Evolutionary conservation across 1,140 invertebrate species (phyloP), one percentile per base, ranked within the genome.

Genomic region (Neodiprion lecontei): DNA sequence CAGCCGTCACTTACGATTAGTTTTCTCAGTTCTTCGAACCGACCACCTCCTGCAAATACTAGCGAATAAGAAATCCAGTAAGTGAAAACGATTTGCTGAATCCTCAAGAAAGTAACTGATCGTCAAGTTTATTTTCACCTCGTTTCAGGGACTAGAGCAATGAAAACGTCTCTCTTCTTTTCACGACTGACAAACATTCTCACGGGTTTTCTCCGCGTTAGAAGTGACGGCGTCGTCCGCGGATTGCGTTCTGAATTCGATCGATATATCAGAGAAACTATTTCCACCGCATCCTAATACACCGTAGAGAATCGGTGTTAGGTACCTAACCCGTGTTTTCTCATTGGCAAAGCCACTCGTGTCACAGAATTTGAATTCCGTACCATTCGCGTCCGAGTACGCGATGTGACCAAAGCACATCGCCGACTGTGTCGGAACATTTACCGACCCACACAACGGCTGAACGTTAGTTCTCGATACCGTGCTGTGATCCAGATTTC

Each of bases 191-290:
- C 28, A 40, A 40, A 40, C 5, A 40, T 61, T 61, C 53, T 61
- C 53, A 61, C 53, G 53, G 11, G 53, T 17, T 61, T 61, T 17
- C 53, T 17, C n/a, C 11, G 53, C 53, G 11, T 61, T 11, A 17
- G 53, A 17, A 12, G 53, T 61, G 53, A 40, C 28, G 28, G 5
- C 53, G n/a, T 61, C 53, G 53, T 61, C 28, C 28, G 53, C 11
- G n/a, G 53, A 61, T 12, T 61, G 53, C 9, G 53, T 61, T 61
- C 53, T 61, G 53, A 61, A 61, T 61, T 61, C 53, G 53, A 61
- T 61, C 53, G 53, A 61, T 61, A 61, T 4, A 61, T 61, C 53
- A 61, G 53, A 61, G 53, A 61, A 61, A 61, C 53, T 61, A 9
- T 61, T 61, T 61, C 0, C 4, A 61, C 53, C 28, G 28, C 28